Conservation (phyloP, 2,797 vertebrate species). For the Argya squamiceps region DNA sequence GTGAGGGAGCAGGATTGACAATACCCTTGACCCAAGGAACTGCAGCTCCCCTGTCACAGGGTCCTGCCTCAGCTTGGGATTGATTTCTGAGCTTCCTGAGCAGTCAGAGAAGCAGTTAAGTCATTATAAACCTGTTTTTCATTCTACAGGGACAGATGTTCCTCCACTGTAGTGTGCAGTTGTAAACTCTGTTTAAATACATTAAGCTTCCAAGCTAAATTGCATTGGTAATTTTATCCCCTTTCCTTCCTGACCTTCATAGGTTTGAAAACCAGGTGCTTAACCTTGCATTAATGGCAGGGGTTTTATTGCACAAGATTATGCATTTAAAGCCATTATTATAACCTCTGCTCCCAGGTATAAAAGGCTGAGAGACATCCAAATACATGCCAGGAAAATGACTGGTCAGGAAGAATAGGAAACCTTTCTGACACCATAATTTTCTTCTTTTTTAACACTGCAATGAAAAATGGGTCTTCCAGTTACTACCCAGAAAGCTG, state of each 20-base stretch:
- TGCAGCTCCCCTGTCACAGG: background rate
- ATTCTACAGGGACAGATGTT: background rate
- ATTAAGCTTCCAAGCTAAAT: constrained; percentile 40
- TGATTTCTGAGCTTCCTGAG: background rate
- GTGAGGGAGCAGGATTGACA: rapidly evolving
- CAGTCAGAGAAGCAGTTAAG: background rate
- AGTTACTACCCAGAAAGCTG: background rate
- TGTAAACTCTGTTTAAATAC: constrained; percentile 48
- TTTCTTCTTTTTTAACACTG: background rate
- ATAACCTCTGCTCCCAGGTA: constrained; percentile 10
- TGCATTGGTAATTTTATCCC: constrained; percentile 28
- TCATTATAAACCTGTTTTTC: constrained; percentile 36
- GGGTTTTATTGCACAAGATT: constrained; percentile 41
- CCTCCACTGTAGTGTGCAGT: background rate
- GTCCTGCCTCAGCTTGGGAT: background rate
- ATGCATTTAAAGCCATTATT: constrained; percentile 48
- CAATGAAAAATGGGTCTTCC: background rate
- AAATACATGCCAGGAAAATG: background rate
- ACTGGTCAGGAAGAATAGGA: background rate
- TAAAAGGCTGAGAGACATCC: constrained; percentile 2
- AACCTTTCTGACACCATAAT: background rate
- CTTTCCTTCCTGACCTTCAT: constrained; percentile 44
- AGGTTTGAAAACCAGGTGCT: constrained; percentile 53
- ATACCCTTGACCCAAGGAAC: background rate
- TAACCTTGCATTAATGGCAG: constrained; percentile 52